Evolutionary conservation across 2,888 invertebrate genomes (phyloP).

Genomic region (Pollenia labialis): DNA sequence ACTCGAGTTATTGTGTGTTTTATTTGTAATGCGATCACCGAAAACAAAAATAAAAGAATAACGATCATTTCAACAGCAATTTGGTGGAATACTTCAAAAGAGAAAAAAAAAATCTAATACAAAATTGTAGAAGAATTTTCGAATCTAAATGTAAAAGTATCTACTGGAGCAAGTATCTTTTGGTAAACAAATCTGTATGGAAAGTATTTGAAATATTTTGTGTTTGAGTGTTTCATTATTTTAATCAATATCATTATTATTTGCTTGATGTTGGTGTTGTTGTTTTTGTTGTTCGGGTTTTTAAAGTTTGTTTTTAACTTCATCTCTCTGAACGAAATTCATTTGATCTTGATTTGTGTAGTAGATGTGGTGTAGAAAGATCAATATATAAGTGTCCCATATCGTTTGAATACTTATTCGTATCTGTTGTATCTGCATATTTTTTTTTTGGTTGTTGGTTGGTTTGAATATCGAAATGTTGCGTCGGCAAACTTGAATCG

Average conservation of each 20-base stretch:
- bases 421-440: conserved; percentile 24
- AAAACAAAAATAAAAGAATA: conserved; percentile 8
- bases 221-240: conserved; percentile 54
- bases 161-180: not conserved
- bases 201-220: conserved; percentile 46
- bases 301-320: conserved; percentile 18
- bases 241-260: conserved; percentile 33
- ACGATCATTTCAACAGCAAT: conserved; percentile 26
- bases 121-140: not conserved
- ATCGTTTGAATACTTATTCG: conserved; percentile 17
- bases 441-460: not conserved
- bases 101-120: not conserved
- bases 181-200: conserved; percentile 23
- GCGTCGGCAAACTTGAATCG: conserved; percentile 71
- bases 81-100: conserved; percentile 6
- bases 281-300: not conserved
- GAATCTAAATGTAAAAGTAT: not conserved
- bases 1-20: conserved; percentile 13
- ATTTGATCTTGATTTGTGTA: conserved; percentile 71
- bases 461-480: conserved; percentile 27
- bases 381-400: conserved; percentile 66
- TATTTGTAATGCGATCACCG: conserved; percentile 36
- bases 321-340: conserved; percentile 52
- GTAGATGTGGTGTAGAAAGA: conserved; percentile 52
- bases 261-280: not conserved